phyloP scores from a whole-genome alignment of 2,113 vertebrate species.

The Scatophagus argus region DNA sequence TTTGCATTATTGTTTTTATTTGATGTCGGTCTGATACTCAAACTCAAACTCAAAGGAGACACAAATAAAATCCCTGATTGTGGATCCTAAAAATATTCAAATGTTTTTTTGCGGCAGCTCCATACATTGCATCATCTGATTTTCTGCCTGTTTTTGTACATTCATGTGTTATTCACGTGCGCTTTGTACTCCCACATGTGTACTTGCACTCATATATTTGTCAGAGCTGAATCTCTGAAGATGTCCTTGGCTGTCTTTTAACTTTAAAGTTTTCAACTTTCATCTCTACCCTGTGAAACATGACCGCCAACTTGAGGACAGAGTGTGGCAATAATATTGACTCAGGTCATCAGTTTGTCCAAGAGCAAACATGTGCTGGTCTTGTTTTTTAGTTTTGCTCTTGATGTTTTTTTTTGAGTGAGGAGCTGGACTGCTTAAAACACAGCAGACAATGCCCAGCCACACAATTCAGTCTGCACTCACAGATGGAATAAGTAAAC shows the following conservation, averaged over 20 bases:
- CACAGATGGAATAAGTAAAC: constrained; percentile 42
- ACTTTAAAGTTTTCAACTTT: constrained; percentile 49
- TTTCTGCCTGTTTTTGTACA: neutral
- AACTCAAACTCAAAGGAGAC: neutral
- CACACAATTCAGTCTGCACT: constrained; percentile 23
- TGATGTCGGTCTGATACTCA: neutral
- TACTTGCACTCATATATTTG: constrained; percentile 12
- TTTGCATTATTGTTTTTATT: neutral
- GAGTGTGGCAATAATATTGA: constrained; percentile 74
- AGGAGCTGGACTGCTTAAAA: neutral
- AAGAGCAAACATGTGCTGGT: constrained; percentile 48
- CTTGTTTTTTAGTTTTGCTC: constrained; percentile 41
- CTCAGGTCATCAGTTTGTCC: constrained; percentile 35
- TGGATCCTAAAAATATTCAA: neutral
- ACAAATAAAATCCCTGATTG: neutral
- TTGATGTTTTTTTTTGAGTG: constrained; percentile 2
- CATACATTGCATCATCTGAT: neutral
- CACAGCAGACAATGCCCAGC: neutral
- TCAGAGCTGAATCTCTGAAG: constrained; percentile 42
- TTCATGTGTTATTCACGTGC: neutral
- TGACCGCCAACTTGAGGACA: constrained; percentile 39
- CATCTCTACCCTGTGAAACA: constrained; percentile 43
- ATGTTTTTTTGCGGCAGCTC: neutral
- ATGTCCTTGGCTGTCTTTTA: constrained; percentile 13
- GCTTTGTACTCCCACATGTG: neutral